Evolutionary conservation across 1,140 invertebrate genomes (phyloP), one percentile per base, ranked within the genome.

Genomic region (Nymphalis io): DNA sequence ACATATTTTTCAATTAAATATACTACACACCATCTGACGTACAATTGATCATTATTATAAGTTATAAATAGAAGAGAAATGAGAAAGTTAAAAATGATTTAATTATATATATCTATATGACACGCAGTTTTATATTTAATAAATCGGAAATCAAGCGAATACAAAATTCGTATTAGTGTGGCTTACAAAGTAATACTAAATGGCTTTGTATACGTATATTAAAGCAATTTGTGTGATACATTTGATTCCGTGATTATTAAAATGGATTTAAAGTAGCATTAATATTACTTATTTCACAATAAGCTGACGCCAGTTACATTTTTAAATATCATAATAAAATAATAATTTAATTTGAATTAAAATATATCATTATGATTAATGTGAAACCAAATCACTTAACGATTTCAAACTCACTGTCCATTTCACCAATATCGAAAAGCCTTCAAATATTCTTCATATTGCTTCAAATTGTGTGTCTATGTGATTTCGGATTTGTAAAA

Each of bases 401-500:
- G 2, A n/a, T 13, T 42, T 15, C 40, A 10, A 42, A 42, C 4
- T 53, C 20, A 53, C 11, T 4, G 10, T 2, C 48, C 15, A 53
- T n/a, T 6, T 0, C 27, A 42, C 4, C 40, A 42, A 46, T 38
- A 38, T 46, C 40, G 27, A 39, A 71, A 38, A 55, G 51, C 21
- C 57, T 66, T 39, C 46, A 61, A 61, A 39, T 57, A 57, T 46
- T 65, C 55, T 71, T 71, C 5, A 8, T 39, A 15, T 58, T 20
- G 15, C 16, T 48, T 38, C 21, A 23, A 13, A 58, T 66, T 2
- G 5, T 55, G 33, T 66, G 21, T 44, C 42, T 21, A n/a, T 44
- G 44, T 23, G 65, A 68, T 53, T 68, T 68, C 13, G 65, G 65
- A 18, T 60, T 60, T 10, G 42, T 60, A n/a, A 48, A 10, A 60